Percentiles rank a stretch among this genome's conserved stretches.
Evolutionary conservation across 1,140 invertebrate species (phyloP).

Genomic region (Brachionus manjavacas): DNA sequence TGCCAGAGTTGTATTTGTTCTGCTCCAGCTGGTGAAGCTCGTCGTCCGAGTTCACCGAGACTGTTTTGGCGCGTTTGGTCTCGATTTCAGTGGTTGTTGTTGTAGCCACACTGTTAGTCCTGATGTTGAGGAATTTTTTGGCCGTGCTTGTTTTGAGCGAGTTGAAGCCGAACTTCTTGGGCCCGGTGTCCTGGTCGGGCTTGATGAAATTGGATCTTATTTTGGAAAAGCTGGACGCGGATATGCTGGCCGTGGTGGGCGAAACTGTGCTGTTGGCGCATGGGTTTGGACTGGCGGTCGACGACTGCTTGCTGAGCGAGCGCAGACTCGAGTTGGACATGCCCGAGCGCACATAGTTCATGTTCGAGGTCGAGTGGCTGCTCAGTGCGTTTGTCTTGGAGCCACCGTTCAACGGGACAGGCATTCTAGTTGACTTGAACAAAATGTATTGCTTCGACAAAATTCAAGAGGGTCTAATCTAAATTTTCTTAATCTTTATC

Average conservation of each 20-base stretch:
- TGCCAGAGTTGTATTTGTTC: constrained; percentile 9
- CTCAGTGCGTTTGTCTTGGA: not conserved
- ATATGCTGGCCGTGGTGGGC: constrained; percentile 7
- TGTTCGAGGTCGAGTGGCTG: constrained; percentile 6
- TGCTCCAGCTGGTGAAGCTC: not conserved
- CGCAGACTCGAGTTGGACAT: constrained; percentile 18
- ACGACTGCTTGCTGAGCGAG: not conserved
- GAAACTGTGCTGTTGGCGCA: not conserved
- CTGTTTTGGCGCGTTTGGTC: not conserved
- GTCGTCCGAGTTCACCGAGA: constrained; percentile 6
- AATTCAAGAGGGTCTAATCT: not conserved
- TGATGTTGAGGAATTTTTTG: not conserved
- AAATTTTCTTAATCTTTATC: not conserved
- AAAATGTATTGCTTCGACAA: not conserved
- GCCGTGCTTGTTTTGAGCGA: not conserved
- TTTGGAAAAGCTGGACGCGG: constrained; percentile 8
- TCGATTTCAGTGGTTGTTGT: not conserved
- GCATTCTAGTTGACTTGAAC: constrained; percentile 7
- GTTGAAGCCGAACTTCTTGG: constrained; percentile 1
- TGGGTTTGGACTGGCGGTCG: not conserved
- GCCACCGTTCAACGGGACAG: constrained; percentile 1
- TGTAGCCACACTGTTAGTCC: not conserved
- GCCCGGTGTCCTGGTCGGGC: not conserved
- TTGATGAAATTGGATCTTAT: not conserved
- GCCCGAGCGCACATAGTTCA: constrained; percentile 24